Percentiles rank a stretch among this genome's conserved stretches.
These are phyloP conservation scores for Siniperca obscura DNA, from an alignment of 2,797 vertebrate genomes.

Conservation along the genomic window DNA sequence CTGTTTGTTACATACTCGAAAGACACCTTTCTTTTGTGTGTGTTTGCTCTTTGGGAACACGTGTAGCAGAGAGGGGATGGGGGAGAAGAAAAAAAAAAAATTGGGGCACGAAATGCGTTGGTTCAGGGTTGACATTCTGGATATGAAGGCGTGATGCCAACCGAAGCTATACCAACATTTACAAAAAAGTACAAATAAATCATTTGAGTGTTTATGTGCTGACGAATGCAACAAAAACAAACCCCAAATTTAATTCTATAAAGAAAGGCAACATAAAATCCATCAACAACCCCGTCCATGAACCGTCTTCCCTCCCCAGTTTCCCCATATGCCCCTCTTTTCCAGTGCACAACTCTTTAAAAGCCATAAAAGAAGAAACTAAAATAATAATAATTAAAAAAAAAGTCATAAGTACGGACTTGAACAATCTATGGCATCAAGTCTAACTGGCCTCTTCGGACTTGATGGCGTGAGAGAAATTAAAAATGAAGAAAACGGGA, in stretches of 20 bases:
- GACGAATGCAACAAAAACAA: constrained; percentile 56
- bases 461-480: constrained; percentile 26
- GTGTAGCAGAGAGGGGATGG: constrained; percentile 15
- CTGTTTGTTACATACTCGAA: constrained; percentile 50
- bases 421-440: constrained; percentile 43
- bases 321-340: constrained; percentile 59
- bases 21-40: constrained; percentile 37
- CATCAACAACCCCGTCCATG: constrained; percentile 30
- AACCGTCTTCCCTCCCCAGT: constrained; percentile 39
- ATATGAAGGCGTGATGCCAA: constrained; percentile 70
- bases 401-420: constrained; percentile 42
- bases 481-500: constrained; percentile 32
- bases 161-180: constrained; percentile 45
- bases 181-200: constrained; percentile 50
- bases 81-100: background rate
- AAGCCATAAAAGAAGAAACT: constrained; percentile 63
- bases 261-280: constrained; percentile 77
- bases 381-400: constrained; percentile 23
- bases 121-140: constrained; percentile 68
- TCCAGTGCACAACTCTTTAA: constrained; percentile 82
- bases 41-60: constrained; percentile 67
- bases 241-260: constrained; percentile 61
- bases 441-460: constrained; percentile 68
- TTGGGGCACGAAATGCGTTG: constrained; percentile 1
- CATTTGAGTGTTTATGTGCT: constrained; percentile 58